Evolutionary conservation across 2,888 invertebrate genomes (phyloP), one percentile per base, ranked within the genome.

Genomic region (Drosophila mimetica): DNA sequence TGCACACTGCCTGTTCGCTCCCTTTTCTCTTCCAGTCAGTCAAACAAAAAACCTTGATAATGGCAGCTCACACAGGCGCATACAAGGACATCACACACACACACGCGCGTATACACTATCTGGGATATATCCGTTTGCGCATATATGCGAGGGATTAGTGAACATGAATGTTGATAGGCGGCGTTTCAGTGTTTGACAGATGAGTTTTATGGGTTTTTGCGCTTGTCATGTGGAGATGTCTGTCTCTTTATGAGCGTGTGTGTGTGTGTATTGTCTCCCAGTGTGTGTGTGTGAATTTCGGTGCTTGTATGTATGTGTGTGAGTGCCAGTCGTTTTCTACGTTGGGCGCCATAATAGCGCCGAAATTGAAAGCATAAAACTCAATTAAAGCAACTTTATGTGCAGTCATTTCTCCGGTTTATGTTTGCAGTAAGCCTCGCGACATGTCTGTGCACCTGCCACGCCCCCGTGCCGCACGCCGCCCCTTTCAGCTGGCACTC

Each of bases 371-470:
- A 79, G 82, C 82, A 82, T 79, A 82, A 78, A 78, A 81, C 78
- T 79, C 82, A 79, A 79, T 79, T 79, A 79, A 79, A 81, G 73
- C 82, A 81, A 79, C 82, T 81, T 79, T 81, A 81, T 81, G 82
- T 79, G 82, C 78, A 81, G 78, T 81, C 78, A 81, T 79, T 79
- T 76, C 76, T 77, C 71, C 64, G 70, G 66, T 81, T 78, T 81
- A 78, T 81, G 82, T 75, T 70, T 78, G 66, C 73, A 81, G 70
- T 80, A 77, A 77, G 77, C 80, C 41, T 46, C 64, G 66, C 77
- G 77, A 71, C 77, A 77, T 77, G 66, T 71, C 71, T 60, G 73
- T 52, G 77, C 77, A 77, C 77, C 77, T 77, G 80, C 71, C 71
- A 57, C 55, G 42, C 41, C 47, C 41, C 44, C 25, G n/a, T 25